Base-by-base conservation (phyloP, 2,113 vertebrate species). In the Tychaedon coryphoeus region DNA sequence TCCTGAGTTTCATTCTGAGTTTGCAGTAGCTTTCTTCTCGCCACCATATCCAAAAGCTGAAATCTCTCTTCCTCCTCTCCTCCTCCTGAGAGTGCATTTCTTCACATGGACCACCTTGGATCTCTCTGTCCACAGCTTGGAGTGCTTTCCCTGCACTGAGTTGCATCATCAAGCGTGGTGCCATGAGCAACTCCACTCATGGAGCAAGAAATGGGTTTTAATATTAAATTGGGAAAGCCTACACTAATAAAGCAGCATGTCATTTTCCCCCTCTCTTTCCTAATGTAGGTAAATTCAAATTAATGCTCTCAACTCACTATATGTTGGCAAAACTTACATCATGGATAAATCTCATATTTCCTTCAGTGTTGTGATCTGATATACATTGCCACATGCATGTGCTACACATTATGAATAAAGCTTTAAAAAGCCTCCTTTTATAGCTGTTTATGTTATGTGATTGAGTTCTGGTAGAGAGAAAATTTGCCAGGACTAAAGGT, bases 401-500 rank as follows among this genome's bases (percentile, higher is more conserved):
- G 98, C 95, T 97, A 93, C 94, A 81, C 96, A 98, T 98, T 98
- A 98, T 74, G 97, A 97, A 97, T 97, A 98, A 98, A 98, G 97
- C 97, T 97, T 94, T 97, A 95, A 97, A 98, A 97, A 98, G 96
- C 96, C 97, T 96, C 93, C 86, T 97, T 98, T 98, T 98, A 98
- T 96, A 97, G 96, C 96, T 98, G 98, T 98, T 98, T 98, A 98
- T 96, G 95, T 98, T 98, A 96, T 95, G 91, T 97, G 97, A 98
- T 97, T 98, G 98, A 98, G 95, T 61, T 87, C 88, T 96, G 36
- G 58, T 72, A 94, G 88, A 96, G 93, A 97, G 97, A 98, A 97
- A 98, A 98, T 97, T 98, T 97, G 97, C 97, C 97, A 97, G 97
- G 96, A 97, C 97, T 97, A 97, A 97, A 98, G 98, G 97, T 98